phyloP scores from a whole-genome alignment of 2,113 vertebrate species.

The Columba janthina region DNA sequence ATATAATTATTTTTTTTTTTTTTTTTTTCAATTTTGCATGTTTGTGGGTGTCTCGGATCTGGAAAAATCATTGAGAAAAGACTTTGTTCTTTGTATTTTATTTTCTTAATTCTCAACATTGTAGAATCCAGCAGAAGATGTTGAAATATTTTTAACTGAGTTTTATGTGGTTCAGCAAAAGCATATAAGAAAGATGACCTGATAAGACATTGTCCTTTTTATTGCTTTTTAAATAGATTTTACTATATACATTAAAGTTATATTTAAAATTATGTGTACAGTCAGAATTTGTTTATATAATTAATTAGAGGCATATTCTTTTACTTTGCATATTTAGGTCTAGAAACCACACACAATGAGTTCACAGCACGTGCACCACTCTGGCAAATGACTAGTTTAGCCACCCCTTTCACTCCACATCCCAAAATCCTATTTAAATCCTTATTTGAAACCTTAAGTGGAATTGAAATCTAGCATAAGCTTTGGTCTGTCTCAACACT shows the following conservation, averaged over 20 bases:
- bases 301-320: background rate
- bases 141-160: background rate
- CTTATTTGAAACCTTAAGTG: background rate
- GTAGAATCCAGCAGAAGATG: background rate
- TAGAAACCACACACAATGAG: background rate
- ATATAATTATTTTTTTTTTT: background rate
- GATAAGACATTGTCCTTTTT: background rate
- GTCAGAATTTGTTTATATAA: background rate
- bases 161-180: background rate
- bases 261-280: background rate
- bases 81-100: background rate
- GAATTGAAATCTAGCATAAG: constrained; percentile 6
- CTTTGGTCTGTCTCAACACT: background rate
- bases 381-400: background rate
- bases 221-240: background rate
- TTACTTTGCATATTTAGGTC: background rate
- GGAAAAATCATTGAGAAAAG: constrained; percentile 4
- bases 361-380: background rate
- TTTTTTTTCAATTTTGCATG: constrained; percentile 67
- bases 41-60: background rate
- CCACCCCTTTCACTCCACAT: background rate
- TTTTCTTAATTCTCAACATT: background rate
- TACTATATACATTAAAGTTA: background rate
- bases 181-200: background rate
- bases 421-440: constrained; percentile 8